Evolutionary conservation across 2,113 vertebrate species (phyloP).

Genomic region (Labeo catla): DNA sequence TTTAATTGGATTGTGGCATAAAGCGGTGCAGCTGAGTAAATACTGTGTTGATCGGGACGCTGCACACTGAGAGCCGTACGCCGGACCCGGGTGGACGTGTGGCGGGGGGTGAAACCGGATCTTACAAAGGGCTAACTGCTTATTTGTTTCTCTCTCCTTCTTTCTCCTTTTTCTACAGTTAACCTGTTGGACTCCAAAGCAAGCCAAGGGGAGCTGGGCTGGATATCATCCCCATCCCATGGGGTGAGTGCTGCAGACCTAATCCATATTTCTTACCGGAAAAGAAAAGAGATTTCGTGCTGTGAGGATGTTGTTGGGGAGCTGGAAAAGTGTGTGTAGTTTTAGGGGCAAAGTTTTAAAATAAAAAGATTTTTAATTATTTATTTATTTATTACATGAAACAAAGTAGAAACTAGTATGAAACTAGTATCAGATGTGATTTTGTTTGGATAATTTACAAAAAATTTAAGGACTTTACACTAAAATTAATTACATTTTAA

Average conservation of each 20-base stretch:
- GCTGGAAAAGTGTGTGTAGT: neutral
- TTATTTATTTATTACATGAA: neutral
- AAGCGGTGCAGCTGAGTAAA: slow-evolving; percentile 78
- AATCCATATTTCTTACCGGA: neutral
- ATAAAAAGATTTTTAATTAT: no score
- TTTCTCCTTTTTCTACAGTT: slow-evolving; percentile 78
- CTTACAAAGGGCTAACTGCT: slow-evolving; percentile 74
- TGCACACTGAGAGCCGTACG: slow-evolving; percentile 66
- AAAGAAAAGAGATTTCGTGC: slow-evolving; percentile 12
- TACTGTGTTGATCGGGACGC: slow-evolving; percentile 63
- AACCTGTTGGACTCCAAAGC: slow-evolving; percentile 99
- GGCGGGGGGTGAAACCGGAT: slow-evolving; percentile 67
- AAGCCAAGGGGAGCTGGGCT: slow-evolving; percentile 97
- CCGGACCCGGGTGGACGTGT: slow-evolving; percentile 51
- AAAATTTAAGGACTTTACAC: neutral
- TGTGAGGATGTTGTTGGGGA: neutral
- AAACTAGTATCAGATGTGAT: no score
- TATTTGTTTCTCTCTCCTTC: slow-evolving; percentile 72
- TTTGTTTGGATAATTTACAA: neutral
- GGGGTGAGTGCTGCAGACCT: slow-evolving; percentile 86
- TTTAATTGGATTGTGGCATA: slow-evolving; percentile 55
- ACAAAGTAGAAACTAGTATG: neutral
- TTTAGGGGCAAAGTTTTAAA: neutral
- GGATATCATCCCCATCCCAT: slow-evolving; percentile 96
- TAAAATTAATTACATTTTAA: neutral